Base-by-base conservation (phyloP, 53 echinoderm and acorn worm species). In the Paelopatides confundens region DNA sequence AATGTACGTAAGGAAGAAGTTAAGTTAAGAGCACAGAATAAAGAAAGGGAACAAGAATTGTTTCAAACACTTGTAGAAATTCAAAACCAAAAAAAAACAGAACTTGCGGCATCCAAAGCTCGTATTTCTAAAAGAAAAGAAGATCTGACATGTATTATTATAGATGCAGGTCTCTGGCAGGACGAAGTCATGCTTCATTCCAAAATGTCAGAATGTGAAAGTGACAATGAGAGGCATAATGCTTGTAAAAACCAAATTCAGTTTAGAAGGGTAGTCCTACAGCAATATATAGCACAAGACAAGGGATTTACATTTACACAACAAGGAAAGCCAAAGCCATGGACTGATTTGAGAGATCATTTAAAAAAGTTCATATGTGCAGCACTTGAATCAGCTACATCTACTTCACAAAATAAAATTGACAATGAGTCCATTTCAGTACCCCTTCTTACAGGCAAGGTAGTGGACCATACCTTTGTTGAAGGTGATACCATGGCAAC, bases 151-250 rank as follows among this genome's bases (percentile, higher is more conserved):
- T 5, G 30, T 14, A 64, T 86, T 29, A 90, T 86, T n/a, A 49
- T 89, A 15, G 81, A 90, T 90, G 90, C 90, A 30, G 81, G 86
- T 7, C 62, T 90, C 7, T 90, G 90, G 90, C 90, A 90, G 31
- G 47, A 29, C 21, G 36, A 18, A 33, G 23, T 86, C 49, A 39
- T 30, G 65, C 43, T 90, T 0, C 18, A 79, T 38, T 21, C 65
- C 32, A 67, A 68, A 68, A 86, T 90, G 86, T 15, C 86, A 30
- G 35, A 50, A 43, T 79, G 79, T n/a, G 81, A 78, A 13, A 78
- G 30, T 58, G 69, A 90, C 69, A 31, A n/a, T 5, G 77, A 86
- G 52, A 65, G 90, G 33, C 66, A 37, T 50, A 32, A 65, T 17
- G 90, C 90, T 8, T 90, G 79, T 30, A 86, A 86, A 66, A 86